Percentiles rank a stretch among this genome's conserved stretches.
Evolutionary conservation across 1,140 invertebrate genomes (phyloP).

Genomic region (Antheraea pernyi): DNA sequence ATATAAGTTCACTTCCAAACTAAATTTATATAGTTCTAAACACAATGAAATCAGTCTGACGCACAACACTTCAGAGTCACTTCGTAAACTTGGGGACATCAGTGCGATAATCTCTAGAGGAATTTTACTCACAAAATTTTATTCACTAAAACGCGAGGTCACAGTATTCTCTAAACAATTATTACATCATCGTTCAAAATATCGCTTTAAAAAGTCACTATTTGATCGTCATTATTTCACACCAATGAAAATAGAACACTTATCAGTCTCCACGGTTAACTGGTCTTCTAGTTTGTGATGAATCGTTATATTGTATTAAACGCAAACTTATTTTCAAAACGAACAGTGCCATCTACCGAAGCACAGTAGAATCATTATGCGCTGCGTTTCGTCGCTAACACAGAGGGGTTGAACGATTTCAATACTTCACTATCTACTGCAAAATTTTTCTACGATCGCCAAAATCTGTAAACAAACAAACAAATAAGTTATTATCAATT

Average conservation of each 20-base stretch:
- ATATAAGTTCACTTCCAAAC: not conserved
- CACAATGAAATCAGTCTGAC: not conserved
- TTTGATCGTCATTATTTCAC: constrained; percentile 34
- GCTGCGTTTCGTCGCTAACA: not conserved
- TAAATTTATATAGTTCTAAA: not conserved
- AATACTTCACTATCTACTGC: not conserved
- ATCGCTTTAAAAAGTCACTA: constrained; percentile 35
- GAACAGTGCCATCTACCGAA: not conserved
- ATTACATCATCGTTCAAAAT: constrained; percentile 35
- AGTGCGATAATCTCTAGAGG: not conserved
- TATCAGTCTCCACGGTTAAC: constrained; percentile 49
- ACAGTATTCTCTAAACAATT: constrained; percentile 28
- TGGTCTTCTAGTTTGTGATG: constrained; percentile 50
- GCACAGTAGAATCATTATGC: not conserved
- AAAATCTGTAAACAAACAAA: constrained; percentile 22
- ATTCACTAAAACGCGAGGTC: constrained; percentile 33
- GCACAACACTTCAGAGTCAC: not conserved
- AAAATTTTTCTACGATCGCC: not conserved
- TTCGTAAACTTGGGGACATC: not conserved
- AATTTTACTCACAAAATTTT: not conserved
- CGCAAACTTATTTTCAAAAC: not conserved
- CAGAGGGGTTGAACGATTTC: not conserved
- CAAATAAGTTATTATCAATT: not conserved
- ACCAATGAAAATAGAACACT: constrained; percentile 49
- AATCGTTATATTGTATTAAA: constrained; percentile 30